These are phyloP conservation scores for Slavum lentiscoides DNA, from an alignment of 2,888 invertebrate genomes.

Conservation along the genomic window DNA sequence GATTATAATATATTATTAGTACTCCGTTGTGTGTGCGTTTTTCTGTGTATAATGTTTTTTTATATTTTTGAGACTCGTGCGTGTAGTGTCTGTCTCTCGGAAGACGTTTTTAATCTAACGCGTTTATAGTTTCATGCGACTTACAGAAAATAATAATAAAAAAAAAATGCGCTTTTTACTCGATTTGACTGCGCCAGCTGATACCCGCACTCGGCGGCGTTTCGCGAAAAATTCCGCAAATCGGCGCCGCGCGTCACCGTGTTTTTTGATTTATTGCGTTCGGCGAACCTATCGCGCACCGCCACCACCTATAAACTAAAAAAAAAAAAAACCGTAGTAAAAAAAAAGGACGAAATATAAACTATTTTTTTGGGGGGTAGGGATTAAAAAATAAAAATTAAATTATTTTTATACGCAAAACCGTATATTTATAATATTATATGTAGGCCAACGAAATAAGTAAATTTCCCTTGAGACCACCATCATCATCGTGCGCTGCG, in stretches of 20 bases:
- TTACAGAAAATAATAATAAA: conserved; percentile 35
- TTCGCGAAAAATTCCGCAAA: conserved; percentile 25
- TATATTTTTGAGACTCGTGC: neutral
- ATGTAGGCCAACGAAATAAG: neutral
- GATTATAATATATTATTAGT: too few relatives aligned
- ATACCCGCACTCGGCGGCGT: conserved; percentile 16
- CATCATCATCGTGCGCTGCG: too few relatives aligned
- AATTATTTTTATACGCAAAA: too few relatives aligned
- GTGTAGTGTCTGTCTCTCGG: too few relatives aligned
- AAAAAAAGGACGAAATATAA: neutral
- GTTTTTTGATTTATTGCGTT: conserved; percentile 33
- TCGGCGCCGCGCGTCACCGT: neutral
- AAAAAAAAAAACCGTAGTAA: too few relatives aligned
- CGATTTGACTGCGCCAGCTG: conserved; percentile 43
- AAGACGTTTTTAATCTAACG: conserved; percentile 17
- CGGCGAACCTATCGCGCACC: neutral
- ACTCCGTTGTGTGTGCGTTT: too few relatives aligned
- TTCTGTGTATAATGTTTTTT: neutral
- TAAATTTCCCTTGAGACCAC: neutral
- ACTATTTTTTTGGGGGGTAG: conserved; percentile 14
- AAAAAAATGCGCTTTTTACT: conserved; percentile 22
- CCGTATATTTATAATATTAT: neutral
- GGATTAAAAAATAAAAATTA: too few relatives aligned
- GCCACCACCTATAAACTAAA: too few relatives aligned
- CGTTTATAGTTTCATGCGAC: neutral